Percentiles rank a stretch among this genome's conserved stretches.
These are phyloP conservation scores for Apoda limacodes DNA, from an alignment of 2,888 invertebrate species.

Conservation along the genomic window DNA sequence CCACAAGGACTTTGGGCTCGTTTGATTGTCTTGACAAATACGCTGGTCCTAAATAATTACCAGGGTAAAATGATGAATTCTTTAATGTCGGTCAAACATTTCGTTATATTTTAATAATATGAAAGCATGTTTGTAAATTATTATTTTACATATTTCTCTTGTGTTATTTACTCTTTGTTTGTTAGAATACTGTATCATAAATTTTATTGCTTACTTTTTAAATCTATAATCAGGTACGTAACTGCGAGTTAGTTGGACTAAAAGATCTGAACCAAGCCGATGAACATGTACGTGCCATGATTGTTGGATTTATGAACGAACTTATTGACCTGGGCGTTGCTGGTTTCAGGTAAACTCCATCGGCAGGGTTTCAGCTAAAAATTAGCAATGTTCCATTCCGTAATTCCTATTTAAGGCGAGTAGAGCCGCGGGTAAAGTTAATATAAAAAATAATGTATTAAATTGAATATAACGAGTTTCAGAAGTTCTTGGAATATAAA, in stretches of 20 bases:
- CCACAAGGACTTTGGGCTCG: not conserved
- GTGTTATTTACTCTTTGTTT: not conserved
- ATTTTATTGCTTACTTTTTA: not conserved
- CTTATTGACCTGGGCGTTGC: conserved; percentile 79
- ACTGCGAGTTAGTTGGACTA: conserved; percentile 81
- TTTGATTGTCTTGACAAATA: not conserved
- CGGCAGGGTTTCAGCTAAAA: too few species aligned
- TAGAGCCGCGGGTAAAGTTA: too few species aligned
- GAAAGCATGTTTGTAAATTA: not conserved
- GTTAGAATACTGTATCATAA: not conserved
- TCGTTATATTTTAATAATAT: not conserved
- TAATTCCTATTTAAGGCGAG: too few species aligned
- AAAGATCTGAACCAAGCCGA: conserved; percentile 80
- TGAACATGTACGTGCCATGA: conserved; percentile 74
- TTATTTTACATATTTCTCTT: not conserved
- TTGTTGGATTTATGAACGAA: conserved; percentile 75
- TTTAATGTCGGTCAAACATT: not conserved
- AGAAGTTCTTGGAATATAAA: too few species aligned
- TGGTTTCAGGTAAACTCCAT: conserved; percentile 79
- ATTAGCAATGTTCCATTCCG: too few species aligned
- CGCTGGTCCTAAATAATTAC: too few species aligned
- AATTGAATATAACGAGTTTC: too few species aligned
- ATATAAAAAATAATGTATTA: too few species aligned
- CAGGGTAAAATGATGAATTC: not conserved
- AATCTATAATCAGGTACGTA: conserved; percentile 70